Evolutionary conservation across 2,797 vertebrate species (phyloP), one percentile per base, ranked within the genome.

Genomic region (Oophaga sylvatica): DNA sequence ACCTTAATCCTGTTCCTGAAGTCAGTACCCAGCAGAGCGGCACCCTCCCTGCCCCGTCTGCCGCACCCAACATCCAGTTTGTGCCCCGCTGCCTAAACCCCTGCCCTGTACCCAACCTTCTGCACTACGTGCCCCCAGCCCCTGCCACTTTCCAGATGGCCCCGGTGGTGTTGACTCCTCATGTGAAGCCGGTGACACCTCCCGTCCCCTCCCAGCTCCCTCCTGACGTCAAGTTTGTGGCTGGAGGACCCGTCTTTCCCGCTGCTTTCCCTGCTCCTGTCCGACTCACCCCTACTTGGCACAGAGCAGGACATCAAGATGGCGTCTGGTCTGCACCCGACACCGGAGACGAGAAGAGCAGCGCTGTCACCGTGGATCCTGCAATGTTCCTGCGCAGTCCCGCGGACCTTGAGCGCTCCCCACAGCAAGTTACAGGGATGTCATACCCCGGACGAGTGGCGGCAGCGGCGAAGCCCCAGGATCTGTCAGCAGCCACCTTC

Each of bases 131-230:
- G 68, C 90, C 76, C 41, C 91, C 90, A 88, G 90, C 86, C 92
- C 56, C 91, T 92, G 75, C 87, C 88, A 19, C 94, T 93, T 92
- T 95, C 94, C 83, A 90, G 57, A 89, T 91, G 11, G 53, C 77
- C 16, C 59, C 90, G 0, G 84, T 89, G 19, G 56, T 89, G 70
- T 20, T 89, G 56, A 48, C 87, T 0, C 62, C 87, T 10, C 68
- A 83, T 0, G 26, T 87, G 5, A 90, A 90, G 56, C 89, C 22
- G 15, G 90, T 87, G 81, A 12, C 84, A 15, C 17, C 62, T 26
- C 67, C 86, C 0, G 4, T 84, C 12, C 70, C 88, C 41, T 17
- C 89, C 0, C 90, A 87, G 67, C 86, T 88, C 15, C 79, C 84
- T 7, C 53, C 85, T 0, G 87, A 89, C 2, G 80, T 91, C 35